Evolutionary conservation across 1,140 invertebrate genomes (phyloP).

Genomic region (Bombus terrestris): DNA sequence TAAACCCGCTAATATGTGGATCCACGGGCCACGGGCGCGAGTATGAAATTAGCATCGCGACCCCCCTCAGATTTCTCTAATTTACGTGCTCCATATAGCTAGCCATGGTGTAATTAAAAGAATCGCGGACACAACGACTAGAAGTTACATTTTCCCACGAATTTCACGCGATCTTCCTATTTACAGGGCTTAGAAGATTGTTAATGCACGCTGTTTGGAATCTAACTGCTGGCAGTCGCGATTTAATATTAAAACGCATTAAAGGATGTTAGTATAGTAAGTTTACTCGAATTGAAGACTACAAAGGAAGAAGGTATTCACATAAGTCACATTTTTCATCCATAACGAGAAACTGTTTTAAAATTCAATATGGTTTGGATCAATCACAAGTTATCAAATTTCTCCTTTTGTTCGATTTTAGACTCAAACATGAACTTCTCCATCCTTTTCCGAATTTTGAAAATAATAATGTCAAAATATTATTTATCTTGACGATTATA

Average conservation of each 20-base stretch:
- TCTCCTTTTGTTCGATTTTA: too few species aligned
- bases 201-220: background rate
- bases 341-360: too few species aligned
- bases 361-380: too few species aligned
- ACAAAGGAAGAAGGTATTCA: too few species aligned
- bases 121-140: background rate
- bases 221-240: background rate
- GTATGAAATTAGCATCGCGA: slow-evolving; percentile 51
- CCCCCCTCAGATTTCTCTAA: slow-evolving; percentile 21
- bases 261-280: background rate
- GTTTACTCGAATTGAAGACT: background rate
- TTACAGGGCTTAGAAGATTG: background rate
- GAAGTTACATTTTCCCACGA: background rate
- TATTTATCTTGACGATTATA: too few species aligned
- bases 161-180: background rate
- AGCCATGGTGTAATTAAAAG: slow-evolving; percentile 4
- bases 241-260: background rate
- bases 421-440: too few species aligned
- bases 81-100: slow-evolving; percentile 42
- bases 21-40: slow-evolving; percentile 24
- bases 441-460: too few species aligned
- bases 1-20: slow-evolving; percentile 59
- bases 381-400: too few species aligned
- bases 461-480: too few species aligned
- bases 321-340: too few species aligned